Percentiles rank a stretch among this genome's conserved stretches.
Evolutionary conservation across 2,888 invertebrate species (phyloP).

Genomic region (Endotricha flammealis): DNA sequence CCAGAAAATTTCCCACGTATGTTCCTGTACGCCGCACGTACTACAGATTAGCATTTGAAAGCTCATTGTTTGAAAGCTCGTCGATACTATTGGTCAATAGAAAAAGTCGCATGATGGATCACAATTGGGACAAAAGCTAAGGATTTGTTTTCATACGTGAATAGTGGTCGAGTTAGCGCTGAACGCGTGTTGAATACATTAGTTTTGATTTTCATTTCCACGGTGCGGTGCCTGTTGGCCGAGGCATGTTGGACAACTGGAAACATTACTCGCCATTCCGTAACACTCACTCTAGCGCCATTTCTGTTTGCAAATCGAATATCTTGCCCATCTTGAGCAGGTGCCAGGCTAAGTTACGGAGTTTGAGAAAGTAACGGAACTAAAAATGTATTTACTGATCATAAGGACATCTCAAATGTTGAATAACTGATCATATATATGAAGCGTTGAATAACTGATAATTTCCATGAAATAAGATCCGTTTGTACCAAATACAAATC

Average conservation of each 20-base stretch:
- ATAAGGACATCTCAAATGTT: too few species aligned
- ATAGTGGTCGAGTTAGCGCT: slow-evolving; percentile 61
- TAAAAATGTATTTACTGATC: too few species aligned
- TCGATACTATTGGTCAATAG: slow-evolving; percentile 61
- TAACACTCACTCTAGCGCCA: background rate
- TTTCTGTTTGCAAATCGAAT: background rate
- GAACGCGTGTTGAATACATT: slow-evolving; percentile 69
- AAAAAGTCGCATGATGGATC: slow-evolving; percentile 70
- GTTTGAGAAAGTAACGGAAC: too few species aligned
- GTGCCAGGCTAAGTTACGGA: background rate
- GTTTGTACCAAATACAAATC: too few species aligned
- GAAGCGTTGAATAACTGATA: too few species aligned
- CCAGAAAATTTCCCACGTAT: slow-evolving; percentile 62
- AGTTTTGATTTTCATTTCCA: slow-evolving; percentile 34
- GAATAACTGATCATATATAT: too few species aligned
- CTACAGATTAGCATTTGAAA: slow-evolving; percentile 71
- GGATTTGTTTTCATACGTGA: slow-evolving; percentile 72
- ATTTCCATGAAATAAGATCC: too few species aligned
- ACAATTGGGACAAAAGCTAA: slow-evolving; percentile 55
- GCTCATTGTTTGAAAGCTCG: slow-evolving; percentile 71
- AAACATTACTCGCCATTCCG: slow-evolving; percentile 21
- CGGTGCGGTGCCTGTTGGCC: slow-evolving; percentile 22
- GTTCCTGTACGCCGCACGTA: slow-evolving; percentile 49
- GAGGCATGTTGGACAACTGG: slow-evolving; percentile 35
- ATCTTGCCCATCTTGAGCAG: background rate